Evolutionary conservation across 2,888 invertebrate genomes (phyloP).

Genomic region (Caenorhabditis imperialis): DNA sequence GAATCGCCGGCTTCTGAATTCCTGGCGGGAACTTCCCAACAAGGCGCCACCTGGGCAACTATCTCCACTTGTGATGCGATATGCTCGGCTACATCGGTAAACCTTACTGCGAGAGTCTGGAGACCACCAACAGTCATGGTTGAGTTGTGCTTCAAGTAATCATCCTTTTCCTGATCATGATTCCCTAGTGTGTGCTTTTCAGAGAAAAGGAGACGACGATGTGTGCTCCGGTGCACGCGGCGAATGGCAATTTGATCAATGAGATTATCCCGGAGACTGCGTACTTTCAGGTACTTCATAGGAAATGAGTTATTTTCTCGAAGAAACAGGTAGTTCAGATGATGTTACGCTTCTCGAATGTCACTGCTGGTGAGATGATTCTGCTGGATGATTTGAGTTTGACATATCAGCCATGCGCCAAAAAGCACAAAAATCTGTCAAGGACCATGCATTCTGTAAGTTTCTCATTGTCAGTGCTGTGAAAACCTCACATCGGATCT

Average conservation of each 20-base stretch:
- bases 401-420: slow-evolving; percentile 48
- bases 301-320: too few relatives aligned
- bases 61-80: slow-evolving; percentile 57
- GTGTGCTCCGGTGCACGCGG: slow-evolving; percentile 59
- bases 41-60: slow-evolving; percentile 43
- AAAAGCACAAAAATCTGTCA: slow-evolving; percentile 8
- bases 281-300: slow-evolving; percentile 56
- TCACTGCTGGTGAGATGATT: slow-evolving; percentile 60
- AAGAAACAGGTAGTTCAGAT: too few relatives aligned
- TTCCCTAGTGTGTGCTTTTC: slow-evolving; percentile 7
- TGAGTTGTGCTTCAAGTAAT: slow-evolving; percentile 62
- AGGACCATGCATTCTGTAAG: slow-evolving; percentile 24
- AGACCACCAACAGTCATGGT: slow-evolving; percentile 54
- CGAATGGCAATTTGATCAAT: slow-evolving; percentile 56
- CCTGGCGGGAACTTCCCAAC: slow-evolving; percentile 43
- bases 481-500: not conserved
- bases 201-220: slow-evolving; percentile 57
- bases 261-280: slow-evolving; percentile 61
- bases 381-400: slow-evolving; percentile 58
- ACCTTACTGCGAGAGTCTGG: slow-evolving; percentile 58
- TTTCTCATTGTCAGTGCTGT: too few relatives aligned
- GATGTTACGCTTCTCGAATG: slow-evolving; percentile 63
- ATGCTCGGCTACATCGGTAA: slow-evolving; percentile 56
- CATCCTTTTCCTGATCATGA: not conserved
- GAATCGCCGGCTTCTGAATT: slow-evolving; percentile 56